phyloP scores from a whole-genome alignment of 2,888 invertebrate genomes.

The Mythimna albipuncta region DNA sequence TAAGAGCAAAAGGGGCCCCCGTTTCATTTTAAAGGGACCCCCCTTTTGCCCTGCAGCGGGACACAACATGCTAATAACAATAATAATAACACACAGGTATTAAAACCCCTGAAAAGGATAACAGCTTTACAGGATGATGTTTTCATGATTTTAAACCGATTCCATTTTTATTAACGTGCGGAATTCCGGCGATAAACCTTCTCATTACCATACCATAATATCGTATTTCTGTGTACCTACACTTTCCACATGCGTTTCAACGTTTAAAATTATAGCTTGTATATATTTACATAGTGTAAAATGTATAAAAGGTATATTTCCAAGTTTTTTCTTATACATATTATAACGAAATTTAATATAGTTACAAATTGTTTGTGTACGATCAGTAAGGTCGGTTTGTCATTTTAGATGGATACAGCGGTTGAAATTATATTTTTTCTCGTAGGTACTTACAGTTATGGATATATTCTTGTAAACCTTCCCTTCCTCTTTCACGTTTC shows the following conservation, averaged over 20 bases:
- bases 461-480: too few species aligned
- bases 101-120: constrained; percentile 23
- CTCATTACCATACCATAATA: constrained; percentile 27
- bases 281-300: constrained; percentile 47
- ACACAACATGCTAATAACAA: background rate
- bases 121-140: constrained; percentile 26
- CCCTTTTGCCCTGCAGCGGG: too few species aligned
- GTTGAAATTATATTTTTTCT: background rate
- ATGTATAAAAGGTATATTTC: constrained; percentile 49
- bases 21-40: too few species aligned
- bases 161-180: constrained; percentile 35
- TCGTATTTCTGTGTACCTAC: constrained; percentile 31
- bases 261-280: constrained; percentile 40
- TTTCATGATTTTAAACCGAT: constrained; percentile 38
- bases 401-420: constrained; percentile 36
- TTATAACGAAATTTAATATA: constrained; percentile 45
- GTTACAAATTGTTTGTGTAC: constrained; percentile 34
- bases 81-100: constrained; percentile 19
- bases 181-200: constrained; percentile 4
- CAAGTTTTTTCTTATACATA: constrained; percentile 51
- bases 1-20: too few species aligned
- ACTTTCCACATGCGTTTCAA: constrained; percentile 21
- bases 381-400: constrained; percentile 29
- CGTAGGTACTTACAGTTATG: background rate
- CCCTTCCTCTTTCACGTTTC: too few species aligned